Evolutionary conservation across 1,140 invertebrate genomes (phyloP).

Genomic region (Aphaenogaster ashmeadi): DNA sequence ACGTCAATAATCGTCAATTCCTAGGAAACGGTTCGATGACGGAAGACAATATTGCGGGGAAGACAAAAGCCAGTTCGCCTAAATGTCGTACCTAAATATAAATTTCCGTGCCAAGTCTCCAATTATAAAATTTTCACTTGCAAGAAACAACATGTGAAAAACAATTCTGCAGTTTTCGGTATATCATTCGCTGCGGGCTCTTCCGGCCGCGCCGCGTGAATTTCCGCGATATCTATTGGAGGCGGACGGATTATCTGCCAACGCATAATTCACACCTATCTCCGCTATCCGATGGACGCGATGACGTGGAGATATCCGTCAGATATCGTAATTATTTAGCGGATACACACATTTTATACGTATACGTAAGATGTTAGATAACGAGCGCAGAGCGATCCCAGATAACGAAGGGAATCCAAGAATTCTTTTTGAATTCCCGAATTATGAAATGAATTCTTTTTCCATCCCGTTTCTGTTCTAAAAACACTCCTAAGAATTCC

Average conservation of each 20-base stretch:
- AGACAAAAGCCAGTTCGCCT: background rate
- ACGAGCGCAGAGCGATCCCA: background rate
- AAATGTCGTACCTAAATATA: background rate
- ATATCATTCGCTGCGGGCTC: background rate
- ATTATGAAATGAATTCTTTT: too few species aligned
- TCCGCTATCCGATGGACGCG: background rate
- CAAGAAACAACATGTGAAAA: background rate
- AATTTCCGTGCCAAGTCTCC: background rate
- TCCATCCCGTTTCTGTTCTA: too few species aligned
- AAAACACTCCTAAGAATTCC: too few species aligned
- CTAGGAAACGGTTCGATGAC: background rate
- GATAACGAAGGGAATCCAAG: too few species aligned
- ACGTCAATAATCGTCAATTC: background rate
- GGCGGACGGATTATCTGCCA: constrained; percentile 11
- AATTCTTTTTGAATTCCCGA: too few species aligned
- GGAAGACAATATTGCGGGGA: background rate
- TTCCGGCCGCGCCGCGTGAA: background rate
- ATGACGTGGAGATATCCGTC: background rate
- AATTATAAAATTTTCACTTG: background rate
- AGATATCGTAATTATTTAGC: background rate
- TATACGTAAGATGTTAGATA: background rate
- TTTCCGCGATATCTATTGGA: background rate
- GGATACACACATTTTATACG: background rate
- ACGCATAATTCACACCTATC: constrained; percentile 15
- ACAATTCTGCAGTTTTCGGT: background rate